Evolutionary conservation across 2,888 invertebrate species (phyloP).

Genomic region (Agonopterix subpropinquella): DNA sequence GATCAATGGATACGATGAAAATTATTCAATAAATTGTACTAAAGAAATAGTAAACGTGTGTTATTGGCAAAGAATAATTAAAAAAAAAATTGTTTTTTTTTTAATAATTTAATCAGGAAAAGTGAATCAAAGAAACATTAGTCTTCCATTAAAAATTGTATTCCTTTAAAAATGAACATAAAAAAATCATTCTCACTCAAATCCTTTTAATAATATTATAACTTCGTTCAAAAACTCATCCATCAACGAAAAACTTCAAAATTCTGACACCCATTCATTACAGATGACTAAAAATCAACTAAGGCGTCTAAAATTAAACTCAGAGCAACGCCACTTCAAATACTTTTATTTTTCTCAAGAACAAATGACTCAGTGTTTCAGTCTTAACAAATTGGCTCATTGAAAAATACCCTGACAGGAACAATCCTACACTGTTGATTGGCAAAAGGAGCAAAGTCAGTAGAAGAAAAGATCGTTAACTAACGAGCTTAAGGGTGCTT

Average conservation of each 20-base stretch:
- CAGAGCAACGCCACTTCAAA: neutral
- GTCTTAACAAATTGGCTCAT: constrained; percentile 34
- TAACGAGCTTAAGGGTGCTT: constrained; percentile 23
- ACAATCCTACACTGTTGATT: constrained; percentile 55
- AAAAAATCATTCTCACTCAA: too few relatives aligned
- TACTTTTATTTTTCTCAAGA: constrained; percentile 7
- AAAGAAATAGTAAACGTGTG: too few relatives aligned
- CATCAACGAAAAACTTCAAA: neutral
- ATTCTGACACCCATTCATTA: neutral
- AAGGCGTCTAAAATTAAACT: neutral
- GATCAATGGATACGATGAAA: too few relatives aligned
- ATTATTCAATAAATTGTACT: too few relatives aligned
- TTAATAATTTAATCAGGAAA: too few relatives aligned
- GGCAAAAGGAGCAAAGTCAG: constrained; percentile 42
- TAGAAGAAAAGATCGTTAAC: constrained; percentile 28
- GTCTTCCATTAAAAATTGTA: too few relatives aligned
- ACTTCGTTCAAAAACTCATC: too few relatives aligned
- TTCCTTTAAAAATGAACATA: too few relatives aligned
- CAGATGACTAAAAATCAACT: neutral
- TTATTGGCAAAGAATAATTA: too few relatives aligned
- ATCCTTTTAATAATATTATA: too few relatives aligned
- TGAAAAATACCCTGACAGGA: constrained; percentile 46
- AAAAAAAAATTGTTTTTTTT: too few relatives aligned
- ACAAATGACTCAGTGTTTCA: constrained; percentile 21
- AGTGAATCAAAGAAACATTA: too few relatives aligned